These are phyloP conservation scores for Ceriagrion tenellum DNA, from an alignment of 2,888 invertebrate species.

Conservation along the genomic window DNA sequence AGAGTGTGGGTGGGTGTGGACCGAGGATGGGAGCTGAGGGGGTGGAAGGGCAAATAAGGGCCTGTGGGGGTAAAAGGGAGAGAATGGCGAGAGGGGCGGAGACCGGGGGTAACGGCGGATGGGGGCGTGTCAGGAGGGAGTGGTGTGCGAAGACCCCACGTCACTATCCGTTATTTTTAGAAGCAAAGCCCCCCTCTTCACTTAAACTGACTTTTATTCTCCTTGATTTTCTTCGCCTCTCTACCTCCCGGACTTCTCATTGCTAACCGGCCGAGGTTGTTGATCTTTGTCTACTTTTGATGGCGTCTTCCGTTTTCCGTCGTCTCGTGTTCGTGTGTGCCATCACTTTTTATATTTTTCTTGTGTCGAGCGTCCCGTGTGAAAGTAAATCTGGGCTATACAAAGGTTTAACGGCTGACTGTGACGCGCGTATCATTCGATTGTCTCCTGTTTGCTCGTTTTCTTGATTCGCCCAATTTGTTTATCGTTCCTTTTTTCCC, in stretches of 20 bases:
- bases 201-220: neutral
- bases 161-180: slow-evolving; percentile 33
- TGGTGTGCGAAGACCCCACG: neutral
- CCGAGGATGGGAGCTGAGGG: neutral
- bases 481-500: no score
- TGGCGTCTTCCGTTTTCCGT: neutral
- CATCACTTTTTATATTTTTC: neutral
- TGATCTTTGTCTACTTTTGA: neutral
- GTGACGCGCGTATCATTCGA: neutral
- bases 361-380: neutral
- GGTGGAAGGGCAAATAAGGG: neutral
- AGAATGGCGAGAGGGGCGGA: neutral
- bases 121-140: neutral
- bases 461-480: neutral
- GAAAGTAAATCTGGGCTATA: neutral
- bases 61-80: no score
- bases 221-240: slow-evolving; percentile 4
- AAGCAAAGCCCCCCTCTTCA: slow-evolving; percentile 10
- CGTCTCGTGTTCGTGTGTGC: neutral
- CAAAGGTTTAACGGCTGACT: neutral
- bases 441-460: neutral
- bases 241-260: neutral
- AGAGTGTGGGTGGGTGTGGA: no score
- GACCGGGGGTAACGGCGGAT: neutral
- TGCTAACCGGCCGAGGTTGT: neutral